A percentile compares a stretch with the other conserved stretches of the same genome.
These are phyloP conservation scores for Unio pictorum DNA, from an alignment of 2,888 invertebrate species.

Conservation along the genomic window DNA sequence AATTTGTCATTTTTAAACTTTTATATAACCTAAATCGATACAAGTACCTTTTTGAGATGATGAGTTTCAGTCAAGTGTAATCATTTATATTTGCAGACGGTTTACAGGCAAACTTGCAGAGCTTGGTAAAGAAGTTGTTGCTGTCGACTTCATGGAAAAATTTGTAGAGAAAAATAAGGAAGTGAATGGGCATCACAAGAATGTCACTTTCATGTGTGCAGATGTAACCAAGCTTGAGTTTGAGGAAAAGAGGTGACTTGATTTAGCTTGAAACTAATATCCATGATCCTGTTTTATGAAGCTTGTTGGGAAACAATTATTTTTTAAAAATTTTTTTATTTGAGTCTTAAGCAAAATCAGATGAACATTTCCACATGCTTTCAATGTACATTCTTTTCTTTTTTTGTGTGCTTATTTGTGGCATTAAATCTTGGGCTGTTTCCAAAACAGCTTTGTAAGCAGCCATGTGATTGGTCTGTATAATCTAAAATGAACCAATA, in stretches of 20 bases:
- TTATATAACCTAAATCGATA: no score
- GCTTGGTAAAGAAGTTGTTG: constrained; percentile 71
- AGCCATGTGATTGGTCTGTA: not conserved
- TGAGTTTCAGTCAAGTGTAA: not conserved
- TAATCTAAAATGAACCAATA: not conserved
- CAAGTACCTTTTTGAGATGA: no score
- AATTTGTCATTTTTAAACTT: no score
- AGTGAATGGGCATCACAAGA: constrained; percentile 70
- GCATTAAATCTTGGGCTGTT: no score
- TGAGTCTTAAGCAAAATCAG: no score
- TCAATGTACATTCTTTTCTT: no score
- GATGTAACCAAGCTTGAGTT: constrained; percentile 74
- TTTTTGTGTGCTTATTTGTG: no score
- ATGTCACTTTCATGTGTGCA: constrained; percentile 72
- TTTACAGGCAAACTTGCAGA: constrained; percentile 74
- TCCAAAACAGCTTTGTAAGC: no score
- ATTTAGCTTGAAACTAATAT: not conserved
- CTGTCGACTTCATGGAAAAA: constrained; percentile 75
- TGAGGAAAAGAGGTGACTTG: constrained; percentile 57
- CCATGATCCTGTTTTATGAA: no score
- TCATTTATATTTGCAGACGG: constrained; percentile 66
- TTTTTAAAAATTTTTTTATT: no score
- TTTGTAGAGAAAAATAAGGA: constrained; percentile 74
- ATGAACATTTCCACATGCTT: no score
- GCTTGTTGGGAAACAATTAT: no score